Base-by-base conservation (phyloP, 2,113 vertebrate species). In the Hydrochoerus hydrochaeris region DNA sequence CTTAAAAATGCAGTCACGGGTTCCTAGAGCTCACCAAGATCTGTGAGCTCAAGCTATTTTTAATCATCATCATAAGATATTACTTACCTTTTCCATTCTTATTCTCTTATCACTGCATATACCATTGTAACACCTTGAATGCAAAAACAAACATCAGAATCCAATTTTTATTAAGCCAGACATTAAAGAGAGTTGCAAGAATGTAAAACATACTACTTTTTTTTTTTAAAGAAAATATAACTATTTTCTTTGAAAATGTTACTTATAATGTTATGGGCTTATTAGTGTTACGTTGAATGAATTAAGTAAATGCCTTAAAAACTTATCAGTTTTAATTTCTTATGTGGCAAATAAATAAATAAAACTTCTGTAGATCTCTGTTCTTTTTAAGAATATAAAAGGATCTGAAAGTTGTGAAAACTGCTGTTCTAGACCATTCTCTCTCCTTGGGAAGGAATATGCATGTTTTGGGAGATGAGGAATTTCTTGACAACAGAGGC, bases 221-320 rank as follows among this genome's bases (percentile, higher is more conserved):
- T 90, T 86, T 92, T 90, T 80, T 46, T 46, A 46, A 46, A 94
- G 73, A 90, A 91, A 88, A 85, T 30, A 65, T 24, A 85, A 11
- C 67, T 93, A 38, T 46, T 90, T 95, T 91, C 30, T 84, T 75
- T 46, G 77, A 54, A 91, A 89, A 71, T 57, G 17, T 91, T 89
- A 54, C 69, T 93, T 94, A 35, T 62, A 20, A 73, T 49, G 4
- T 84, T 94, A 44, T 60, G 7, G 22, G 22, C 38, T 92, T 78
- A 85, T 88, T 94, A 77, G 35, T 85, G 41, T 82, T 92, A 85
- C 62, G 91, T 94, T 44, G 67, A 78, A 41, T 63, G 3, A 89
- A 86, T 93, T 71, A 88, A 73, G 73, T 82, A 86, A 69, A 91
- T 77, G 6, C 52, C 67, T 94, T 78, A 60, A 78, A 93, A 85